Conservation (phyloP, 30 jellyfish, hydroid and myxozoan species). For the Catostylus mosaicus region DNA sequence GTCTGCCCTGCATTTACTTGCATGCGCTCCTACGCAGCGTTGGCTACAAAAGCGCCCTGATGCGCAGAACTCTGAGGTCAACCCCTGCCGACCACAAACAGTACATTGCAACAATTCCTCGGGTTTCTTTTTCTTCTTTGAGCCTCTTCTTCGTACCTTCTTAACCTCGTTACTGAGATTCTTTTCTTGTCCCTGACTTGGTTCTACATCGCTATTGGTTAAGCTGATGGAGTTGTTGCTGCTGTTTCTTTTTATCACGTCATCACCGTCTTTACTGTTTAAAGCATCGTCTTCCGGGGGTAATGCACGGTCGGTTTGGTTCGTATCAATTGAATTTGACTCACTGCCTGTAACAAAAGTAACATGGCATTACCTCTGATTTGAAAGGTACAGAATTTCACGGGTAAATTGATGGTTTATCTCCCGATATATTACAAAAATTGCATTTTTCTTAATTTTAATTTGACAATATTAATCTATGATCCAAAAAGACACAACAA, state of each 20-base stretch:
- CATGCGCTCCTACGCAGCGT: slow-evolving; percentile 98
- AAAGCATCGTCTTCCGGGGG: not conserved
- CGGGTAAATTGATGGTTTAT: too few relatives aligned
- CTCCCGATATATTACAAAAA: too few relatives aligned
- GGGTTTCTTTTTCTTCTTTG: slow-evolving; percentile 69
- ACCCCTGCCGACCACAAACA: slow-evolving; percentile 93
- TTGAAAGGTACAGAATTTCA: too few relatives aligned
- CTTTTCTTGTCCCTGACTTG: not conserved
- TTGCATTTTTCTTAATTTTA: too few relatives aligned
- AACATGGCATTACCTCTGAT: too few relatives aligned
- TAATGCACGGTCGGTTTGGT: not conserved
- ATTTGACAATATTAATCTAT: too few relatives aligned
- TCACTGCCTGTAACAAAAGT: slow-evolving; percentile 5
- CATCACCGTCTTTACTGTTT: slow-evolving; percentile 7
- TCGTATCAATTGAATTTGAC: not conserved
- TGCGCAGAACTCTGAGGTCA: slow-evolving; percentile 95
- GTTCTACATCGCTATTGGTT: slow-evolving; percentile 28
- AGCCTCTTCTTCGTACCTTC: slow-evolving; percentile 51
- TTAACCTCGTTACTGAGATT: not conserved
- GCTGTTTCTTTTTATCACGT: slow-evolving; percentile 6
- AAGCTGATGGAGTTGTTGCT: slow-evolving; percentile 43
- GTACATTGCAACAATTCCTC: slow-evolving; percentile 92
- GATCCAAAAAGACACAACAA: too few relatives aligned
- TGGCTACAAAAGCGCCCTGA: slow-evolving; percentile 99
- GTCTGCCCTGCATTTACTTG: slow-evolving; percentile 95